Base-by-base conservation (phyloP, 1,140 invertebrate genomes). In the Armadillidium nasatum region DNA sequence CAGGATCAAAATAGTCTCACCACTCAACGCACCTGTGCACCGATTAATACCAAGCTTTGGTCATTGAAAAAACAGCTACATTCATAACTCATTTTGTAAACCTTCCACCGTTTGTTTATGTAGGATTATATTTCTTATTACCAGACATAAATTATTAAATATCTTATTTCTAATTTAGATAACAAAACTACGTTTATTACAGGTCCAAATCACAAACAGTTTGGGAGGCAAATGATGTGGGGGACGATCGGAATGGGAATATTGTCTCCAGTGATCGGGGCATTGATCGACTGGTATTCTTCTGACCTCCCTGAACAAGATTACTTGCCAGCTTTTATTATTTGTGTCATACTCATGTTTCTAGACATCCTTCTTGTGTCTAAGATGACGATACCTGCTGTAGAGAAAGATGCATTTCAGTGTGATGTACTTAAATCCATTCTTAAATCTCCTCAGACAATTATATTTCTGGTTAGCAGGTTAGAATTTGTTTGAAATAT, bases 401-500 rank as follows among this genome's bases (percentile, higher is more conserved):
- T 45, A 54, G 77, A 78, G 77, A 82, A 79, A 21, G 68, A 10
- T 71, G 71, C 76, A 76, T 9, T 82, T 70, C 73, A 73, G 75
- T 67, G 78, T 78, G 69, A 60, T 73, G n/a, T 74, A 21, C 90
- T 93, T 0, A 87, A 88, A 0, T 85, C 86, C 73, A 82, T 92
- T 44, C 85, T 93, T 6, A 83, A 85, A 0, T 89, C 90, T 9
- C 67, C 89, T 3, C 87, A 88, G 6, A 89, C 91, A 4, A 82
- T 90, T 9, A 83, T 92, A 2, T 93, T 93, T 82, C 85, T 93
- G 43, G 15, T 90, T 13, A 93, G 92, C 89, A 92, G 93, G 72
- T 88, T 23, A 71, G 69, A 71, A 23, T 43, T 23, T 21, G 13
- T 21, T 19, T 21, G 66, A 67, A 23, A 67, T 19, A 67, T 19